Evolutionary conservation across 2,888 invertebrate genomes (phyloP), one percentile per base, ranked within the genome.

Genomic region (Pharmacophagus antenor): DNA sequence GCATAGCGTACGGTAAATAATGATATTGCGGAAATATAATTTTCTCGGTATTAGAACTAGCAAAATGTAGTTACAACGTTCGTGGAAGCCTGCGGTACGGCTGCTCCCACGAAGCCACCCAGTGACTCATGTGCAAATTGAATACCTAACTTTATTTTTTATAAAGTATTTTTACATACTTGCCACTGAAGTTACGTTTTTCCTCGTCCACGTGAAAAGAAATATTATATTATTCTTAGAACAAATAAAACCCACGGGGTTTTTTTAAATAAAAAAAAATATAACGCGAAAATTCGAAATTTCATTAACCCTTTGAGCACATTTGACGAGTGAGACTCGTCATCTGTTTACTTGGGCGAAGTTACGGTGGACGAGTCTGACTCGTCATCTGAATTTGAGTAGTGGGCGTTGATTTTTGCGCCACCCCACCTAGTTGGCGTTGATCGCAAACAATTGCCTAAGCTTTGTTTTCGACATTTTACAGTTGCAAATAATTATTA

Each of bases 41-140:
- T 47, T 55, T 55, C 55, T 55, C 12, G n/a, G 47, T 55, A 55
- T 47, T 55, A 55, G 31, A 31, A 55, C 47, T 55, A 31, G 55
- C 15, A n/a, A 37, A 37, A 18, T 21, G 15, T 1, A 37, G n/a
- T 37, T 4, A 2, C 5, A 15, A 4, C 5, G 37, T 37, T 37
- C 37, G 48, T 37, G 56, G 49, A 56, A 56, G 56, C 23, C 37
- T 18, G 17, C 22, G 12, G n/a, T n/a, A n/a, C 21, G 0, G 31
- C 56, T 48, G 37, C 25, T 56, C 49, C 56, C 56, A 56, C 41
- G 49, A n/a, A n/a, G n/a, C 56, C 8, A 5, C 21, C 23, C 10
- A 23, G 23, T 41, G 37, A 37, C 37, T 37, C 37, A 37, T 37
- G n/a, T n/a, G n/a, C 37, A 37, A 37, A 37, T 37, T 37, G n/a